Base-by-base conservation (phyloP, 2,888 invertebrate genomes). In the Agonopterix subpropinquella region DNA sequence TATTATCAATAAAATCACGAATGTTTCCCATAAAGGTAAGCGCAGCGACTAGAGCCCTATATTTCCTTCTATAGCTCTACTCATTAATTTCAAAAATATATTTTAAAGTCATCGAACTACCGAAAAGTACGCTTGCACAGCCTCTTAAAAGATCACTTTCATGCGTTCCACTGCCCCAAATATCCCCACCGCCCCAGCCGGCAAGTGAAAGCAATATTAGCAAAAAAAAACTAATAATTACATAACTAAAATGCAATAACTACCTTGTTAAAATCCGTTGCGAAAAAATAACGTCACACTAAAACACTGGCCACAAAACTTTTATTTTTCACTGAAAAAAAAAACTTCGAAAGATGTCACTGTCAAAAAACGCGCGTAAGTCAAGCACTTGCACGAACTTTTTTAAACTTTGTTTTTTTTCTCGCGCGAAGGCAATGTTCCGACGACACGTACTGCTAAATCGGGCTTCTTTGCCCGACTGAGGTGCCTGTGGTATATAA, bases 191-290 rank as follows among this genome's bases (percentile, higher is more conserved):
- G 57, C 61, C 58, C 61, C 58, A 48, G 55, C 53, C 44, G 49
- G 48, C 55, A 47, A 74, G 77, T 77, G 80, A 78, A 77, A 79
- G 80, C 70, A 66, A 67, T 69, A 62, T 67, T 61, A 60, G 58
- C 60, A 74, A 70, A 62, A 70, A 62, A 73, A 73, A 69, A 62
- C 61, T 55, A 56, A 64, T 61, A 67, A 70, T 78, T 73, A 78
- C 77, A 79, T 77, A 77, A 77, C 50, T 28, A 28, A 11, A 18
- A 41, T 53, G 58, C 57, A 61, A 64, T 64, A 72, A 68, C 65
- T 11, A 42, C 45, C 59, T 61, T 67, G 67, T 65, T 57, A 61
- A 63, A 49, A 50, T 50, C 53, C 48, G 47, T 45, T 43, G 36
- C 50, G 52, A 50, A 50, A 52, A 44, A 52, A 53, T 56, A 64